Evolutionary conservation across 92 coral and sea anemone genomes (phyloP), one percentile per base, ranked within the genome.

Genomic region (Umimayanthus chanpuru): DNA sequence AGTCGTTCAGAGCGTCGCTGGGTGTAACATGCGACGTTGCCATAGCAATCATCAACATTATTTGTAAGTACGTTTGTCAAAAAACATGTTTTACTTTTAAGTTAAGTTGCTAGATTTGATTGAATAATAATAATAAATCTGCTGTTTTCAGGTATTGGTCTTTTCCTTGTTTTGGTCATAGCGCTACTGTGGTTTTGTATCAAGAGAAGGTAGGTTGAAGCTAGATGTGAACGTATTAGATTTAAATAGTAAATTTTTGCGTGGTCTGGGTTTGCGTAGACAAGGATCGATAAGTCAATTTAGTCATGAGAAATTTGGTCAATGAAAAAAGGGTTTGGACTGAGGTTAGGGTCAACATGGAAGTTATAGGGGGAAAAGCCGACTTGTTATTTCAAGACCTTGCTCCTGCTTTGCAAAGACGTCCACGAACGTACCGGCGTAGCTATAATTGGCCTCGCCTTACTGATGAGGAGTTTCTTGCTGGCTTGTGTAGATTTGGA

Each of bases 21-120:
- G 96, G 96, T 85, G 76, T 92, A 85, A 90, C 98, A 55, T 94
- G 98, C 86, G 71, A 81, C 81, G 94, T 91, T 87, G 95, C 98
- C 81, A 88, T 93, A 25, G 94, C 96, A 64, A 92, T 93, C 28
- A 90, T 94, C 61, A 93, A 93, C 75, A 81, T 91, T 65, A 94
- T 91, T 61, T 87, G 93, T 91, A 80, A 85, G 40, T 68, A 18
- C 5, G 44, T 8, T 47, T 6, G 68, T 38, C 41, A 11, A 30
- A 32, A 20, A 9, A 21, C 1, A 12, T 53, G 58, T 15, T 53
- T 53, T 18, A 14, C 3, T 12, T 1, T 53, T 53, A 53, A 53
- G 58, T 53, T 53, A 11, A 53, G 18, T 53, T 53, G 20, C 18
- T 53, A 5, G 26, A 61, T 61, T 21, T 61, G 68, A 5, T 2